Percentiles rank a stretch among this genome's conserved stretches.
Conservation (phyloP, 2,888 invertebrate species). For the Acrobasis consociella region DNA sequence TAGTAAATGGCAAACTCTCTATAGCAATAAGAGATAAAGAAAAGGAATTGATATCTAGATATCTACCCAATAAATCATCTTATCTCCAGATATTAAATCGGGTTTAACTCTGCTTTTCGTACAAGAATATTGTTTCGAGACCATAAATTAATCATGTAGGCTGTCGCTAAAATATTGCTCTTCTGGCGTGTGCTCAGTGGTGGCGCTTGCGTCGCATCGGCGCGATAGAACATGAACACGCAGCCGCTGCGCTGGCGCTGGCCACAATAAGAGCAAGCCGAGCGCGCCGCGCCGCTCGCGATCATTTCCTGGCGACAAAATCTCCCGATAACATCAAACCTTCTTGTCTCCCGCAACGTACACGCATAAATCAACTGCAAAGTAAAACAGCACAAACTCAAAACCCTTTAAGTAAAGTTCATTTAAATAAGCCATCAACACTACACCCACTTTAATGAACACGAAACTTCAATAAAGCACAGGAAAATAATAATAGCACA, state of each 20-base stretch:
- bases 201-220: slow-evolving; percentile 62
- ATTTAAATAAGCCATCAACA: slow-evolving; percentile 75
- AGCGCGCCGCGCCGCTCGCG: slow-evolving; percentile 45
- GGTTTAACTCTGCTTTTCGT: slow-evolving; percentile 61
- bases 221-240: slow-evolving; percentile 64
- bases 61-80: slow-evolving; percentile 70
- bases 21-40: slow-evolving; percentile 23
- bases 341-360: slow-evolving; percentile 57
- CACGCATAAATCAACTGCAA: slow-evolving; percentile 69
- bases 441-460: slow-evolving; percentile 64
- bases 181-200: slow-evolving; percentile 59
- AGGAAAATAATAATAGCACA: slow-evolving; percentile 78
- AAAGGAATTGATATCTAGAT: slow-evolving; percentile 43
- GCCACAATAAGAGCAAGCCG: slow-evolving; percentile 63
- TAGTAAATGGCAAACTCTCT: background rate
- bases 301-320: slow-evolving; percentile 79
- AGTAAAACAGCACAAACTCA: slow-evolving; percentile 47
- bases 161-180: slow-evolving; percentile 80
- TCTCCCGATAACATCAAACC: slow-evolving; percentile 74
- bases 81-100: slow-evolving; percentile 75
- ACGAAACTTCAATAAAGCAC: slow-evolving; percentile 76
- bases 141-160: slow-evolving; percentile 82
- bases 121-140: slow-evolving; percentile 67
- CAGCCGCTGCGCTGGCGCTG: slow-evolving; percentile 29
- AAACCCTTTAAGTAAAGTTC: slow-evolving; percentile 53